These are phyloP conservation scores for Arremon aurantiirostris DNA, from an alignment of 2,797 vertebrate genomes.

Conservation along the genomic window DNA sequence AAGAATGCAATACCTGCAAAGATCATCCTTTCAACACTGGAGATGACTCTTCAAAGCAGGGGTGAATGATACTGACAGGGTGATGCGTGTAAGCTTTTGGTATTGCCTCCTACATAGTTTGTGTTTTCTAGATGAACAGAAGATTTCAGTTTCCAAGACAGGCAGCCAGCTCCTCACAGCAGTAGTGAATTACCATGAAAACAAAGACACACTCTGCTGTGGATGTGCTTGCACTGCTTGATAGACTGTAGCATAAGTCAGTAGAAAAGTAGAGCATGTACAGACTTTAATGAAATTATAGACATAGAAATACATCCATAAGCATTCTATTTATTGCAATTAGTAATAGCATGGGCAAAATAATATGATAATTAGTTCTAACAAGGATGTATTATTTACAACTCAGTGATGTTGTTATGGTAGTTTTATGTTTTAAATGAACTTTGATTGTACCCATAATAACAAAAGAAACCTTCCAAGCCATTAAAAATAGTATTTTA, in stretches of 20 bases:
- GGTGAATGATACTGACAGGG: not conserved
- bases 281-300: not conserved
- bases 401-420: not conserved
- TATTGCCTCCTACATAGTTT: not conserved
- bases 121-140: not conserved
- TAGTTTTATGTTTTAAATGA: not conserved
- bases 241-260: not conserved
- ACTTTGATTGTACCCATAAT: not conserved
- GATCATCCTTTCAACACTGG: not conserved
- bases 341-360: not conserved
- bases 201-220: conserved; percentile 1
- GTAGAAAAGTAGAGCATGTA: not conserved
- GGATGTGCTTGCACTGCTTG: not conserved
- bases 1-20: not conserved
- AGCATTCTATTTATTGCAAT: not conserved
- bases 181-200: not conserved
- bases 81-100: not conserved
- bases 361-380: not conserved
- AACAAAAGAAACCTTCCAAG: not conserved
- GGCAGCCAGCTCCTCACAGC: not conserved
- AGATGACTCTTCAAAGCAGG: not conserved
- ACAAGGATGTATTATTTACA: not conserved
- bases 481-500: not conserved
- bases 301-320: not conserved
- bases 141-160: not conserved